Evolutionary conservation across 2,888 invertebrate species (phyloP), one percentile per base, ranked within the genome.

Genomic region (Oscheius myriophilus): DNA sequence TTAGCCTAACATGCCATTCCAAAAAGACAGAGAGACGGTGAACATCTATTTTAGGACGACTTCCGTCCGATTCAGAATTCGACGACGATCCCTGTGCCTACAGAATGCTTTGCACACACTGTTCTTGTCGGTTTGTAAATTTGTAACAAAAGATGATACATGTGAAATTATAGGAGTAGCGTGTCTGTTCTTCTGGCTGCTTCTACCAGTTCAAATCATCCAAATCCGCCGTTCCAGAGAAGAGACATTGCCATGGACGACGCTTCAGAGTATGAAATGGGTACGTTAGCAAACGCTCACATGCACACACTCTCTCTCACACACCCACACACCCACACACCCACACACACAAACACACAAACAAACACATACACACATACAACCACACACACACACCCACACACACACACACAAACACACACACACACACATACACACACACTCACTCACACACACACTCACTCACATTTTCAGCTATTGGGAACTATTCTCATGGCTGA

Each of bases 191-290:
- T 82, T 82, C 71, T 80, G 85, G 76, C 25, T 84, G 2, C 68
- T 81, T 4, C 52, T 73, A 4, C 85, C 84, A 16, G 71, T 82
- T 11, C 70, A 85, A 0, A 72, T 80, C 12, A 61, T 83, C 62
- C 82, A 84, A 67, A 52, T 78, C 9, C 63, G 68, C 51, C 54
- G 69, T 7, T 76, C 74, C 23, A 57, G 75, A 23, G 42, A 59
- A 12, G 66, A 72, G 11, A 54, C 73, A 2, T 70, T 84, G 9
- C 82, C 82, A 64, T 81, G 81, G 76, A 79, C 82, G 1, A 78
- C 74, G 2, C 49, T 82, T n/a, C 76, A 79, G 73, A 78, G 78
- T 66, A 72, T 81, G 69, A 82, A 82, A 80, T 77, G 78, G 73
- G 82, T 82, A 53, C 49, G 70, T 52, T 23, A 14, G 14, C 18